These are phyloP conservation scores for Leptopilina myrica DNA, from an alignment of 2,888 invertebrate genomes.

Conservation along the genomic window DNA sequence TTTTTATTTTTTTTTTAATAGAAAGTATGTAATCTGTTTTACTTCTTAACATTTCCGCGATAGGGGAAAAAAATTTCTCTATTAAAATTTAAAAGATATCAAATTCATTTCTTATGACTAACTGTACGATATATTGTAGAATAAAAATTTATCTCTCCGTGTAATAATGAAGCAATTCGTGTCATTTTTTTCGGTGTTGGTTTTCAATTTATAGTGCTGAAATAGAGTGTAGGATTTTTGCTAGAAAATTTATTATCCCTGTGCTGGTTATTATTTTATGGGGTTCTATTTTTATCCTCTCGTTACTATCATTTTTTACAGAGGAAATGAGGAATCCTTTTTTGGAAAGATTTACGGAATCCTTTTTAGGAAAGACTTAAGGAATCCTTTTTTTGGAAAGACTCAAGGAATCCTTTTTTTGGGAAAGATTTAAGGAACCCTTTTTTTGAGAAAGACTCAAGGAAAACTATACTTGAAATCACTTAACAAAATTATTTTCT, in stretches of 20 bases:
- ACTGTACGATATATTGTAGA: neutral
- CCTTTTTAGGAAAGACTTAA: too few species aligned
- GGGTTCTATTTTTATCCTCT: neutral
- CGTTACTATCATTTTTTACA: neutral
- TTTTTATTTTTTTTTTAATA: too few species aligned
- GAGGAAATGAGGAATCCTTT: too few species aligned
- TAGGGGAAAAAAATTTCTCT: neutral
- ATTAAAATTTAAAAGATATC: neutral
- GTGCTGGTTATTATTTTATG: conserved; percentile 1
- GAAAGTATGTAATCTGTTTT: neutral
- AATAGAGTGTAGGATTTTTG: neutral
- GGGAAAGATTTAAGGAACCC: too few species aligned
- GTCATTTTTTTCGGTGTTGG: conserved; percentile 2
- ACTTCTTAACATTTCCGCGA: conserved; percentile 13
- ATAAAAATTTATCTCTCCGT: conserved; percentile 1
- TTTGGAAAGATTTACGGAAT: too few species aligned
- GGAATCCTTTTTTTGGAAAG: too few species aligned
- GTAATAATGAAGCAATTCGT: conserved; percentile 21
- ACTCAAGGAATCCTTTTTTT: too few species aligned
- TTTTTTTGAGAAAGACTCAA: too few species aligned
- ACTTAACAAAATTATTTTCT: neutral
- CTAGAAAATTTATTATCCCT: neutral
- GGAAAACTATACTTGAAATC: too few species aligned
- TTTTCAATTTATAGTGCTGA: conserved; percentile 22
- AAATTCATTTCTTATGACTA: conserved; percentile 20